These are phyloP conservation scores for Calameuta pallipes DNA, from an alignment of 2,888 invertebrate species.

Conservation along the genomic window DNA sequence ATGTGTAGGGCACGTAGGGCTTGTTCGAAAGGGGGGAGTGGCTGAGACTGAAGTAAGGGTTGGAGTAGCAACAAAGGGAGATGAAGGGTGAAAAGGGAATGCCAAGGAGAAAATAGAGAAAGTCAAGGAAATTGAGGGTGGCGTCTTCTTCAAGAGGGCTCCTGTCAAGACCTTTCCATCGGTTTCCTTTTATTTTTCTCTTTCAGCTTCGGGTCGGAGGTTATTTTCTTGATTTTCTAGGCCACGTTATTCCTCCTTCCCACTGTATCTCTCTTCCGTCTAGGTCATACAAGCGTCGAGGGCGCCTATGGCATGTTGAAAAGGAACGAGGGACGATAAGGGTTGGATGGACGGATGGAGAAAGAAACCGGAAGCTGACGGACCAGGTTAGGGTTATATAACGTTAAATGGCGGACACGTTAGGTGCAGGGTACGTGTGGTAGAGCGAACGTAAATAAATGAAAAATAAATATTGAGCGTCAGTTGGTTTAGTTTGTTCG, in stretches of 20 bases:
- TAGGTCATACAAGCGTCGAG: neutral
- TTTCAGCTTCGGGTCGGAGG: neutral
- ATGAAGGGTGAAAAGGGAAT: neutral
- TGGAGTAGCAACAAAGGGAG: neutral
- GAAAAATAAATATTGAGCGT: constrained; percentile 24
- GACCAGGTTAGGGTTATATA: neutral
- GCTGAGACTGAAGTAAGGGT: neutral
- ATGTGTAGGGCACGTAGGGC: neutral
- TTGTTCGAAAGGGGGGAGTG: neutral
- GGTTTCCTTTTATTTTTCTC: neutral
- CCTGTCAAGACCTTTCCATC: neutral
- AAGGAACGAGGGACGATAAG: neutral
- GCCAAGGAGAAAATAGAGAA: neutral
- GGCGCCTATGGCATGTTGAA: neutral
- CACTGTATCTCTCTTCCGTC: neutral
- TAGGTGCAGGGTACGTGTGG: neutral
- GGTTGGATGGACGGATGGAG: neutral
- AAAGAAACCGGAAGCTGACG: neutral
- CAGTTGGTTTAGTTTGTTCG: constrained; percentile 17
- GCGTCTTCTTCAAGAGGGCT: neutral
- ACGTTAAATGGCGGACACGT: neutral
- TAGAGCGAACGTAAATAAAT: constrained; percentile 14
- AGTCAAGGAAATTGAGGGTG: neutral
- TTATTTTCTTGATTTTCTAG: neutral
- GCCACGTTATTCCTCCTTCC: neutral